phyloP scores from a whole-genome alignment of 2,888 invertebrate genomes.

The Polylopha cassiicola region DNA sequence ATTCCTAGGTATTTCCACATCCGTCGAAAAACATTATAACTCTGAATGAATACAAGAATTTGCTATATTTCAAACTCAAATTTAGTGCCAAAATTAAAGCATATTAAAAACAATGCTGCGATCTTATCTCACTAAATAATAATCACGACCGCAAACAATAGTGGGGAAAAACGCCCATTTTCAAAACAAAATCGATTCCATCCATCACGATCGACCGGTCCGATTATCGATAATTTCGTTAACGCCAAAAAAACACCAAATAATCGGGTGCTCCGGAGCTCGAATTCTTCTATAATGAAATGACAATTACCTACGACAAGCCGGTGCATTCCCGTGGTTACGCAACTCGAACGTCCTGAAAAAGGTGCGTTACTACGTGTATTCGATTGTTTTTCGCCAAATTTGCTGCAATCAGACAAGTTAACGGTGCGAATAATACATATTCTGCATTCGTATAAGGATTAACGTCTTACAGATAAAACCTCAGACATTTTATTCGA shows the following conservation, averaged over 20 bases:
- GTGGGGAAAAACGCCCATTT: constrained; percentile 28
- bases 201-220: constrained; percentile 60
- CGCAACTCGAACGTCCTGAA: constrained; percentile 32
- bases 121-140: neutral
- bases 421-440: too few species aligned
- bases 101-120: constrained; percentile 1
- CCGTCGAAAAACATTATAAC: too few species aligned
- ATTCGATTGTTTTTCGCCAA: constrained; percentile 15
- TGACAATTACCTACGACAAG: constrained; percentile 66
- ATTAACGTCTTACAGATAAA: too few species aligned
- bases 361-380: constrained; percentile 14
- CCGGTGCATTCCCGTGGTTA: constrained; percentile 50
- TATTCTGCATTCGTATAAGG: too few species aligned
- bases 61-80: too few species aligned
- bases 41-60: too few species aligned
- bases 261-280: constrained; percentile 40
- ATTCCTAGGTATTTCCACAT: too few species aligned
- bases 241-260: constrained; percentile 56
- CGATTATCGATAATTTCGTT: constrained; percentile 69
- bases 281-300: constrained; percentile 74
- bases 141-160: constrained; percentile 12
- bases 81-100: too few species aligned
- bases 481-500: too few species aligned
- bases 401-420: too few species aligned
- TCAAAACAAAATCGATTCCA: constrained; percentile 48